phyloP scores from a whole-genome alignment of 2,888 invertebrate species.

The Parnassius glacialis region DNA sequence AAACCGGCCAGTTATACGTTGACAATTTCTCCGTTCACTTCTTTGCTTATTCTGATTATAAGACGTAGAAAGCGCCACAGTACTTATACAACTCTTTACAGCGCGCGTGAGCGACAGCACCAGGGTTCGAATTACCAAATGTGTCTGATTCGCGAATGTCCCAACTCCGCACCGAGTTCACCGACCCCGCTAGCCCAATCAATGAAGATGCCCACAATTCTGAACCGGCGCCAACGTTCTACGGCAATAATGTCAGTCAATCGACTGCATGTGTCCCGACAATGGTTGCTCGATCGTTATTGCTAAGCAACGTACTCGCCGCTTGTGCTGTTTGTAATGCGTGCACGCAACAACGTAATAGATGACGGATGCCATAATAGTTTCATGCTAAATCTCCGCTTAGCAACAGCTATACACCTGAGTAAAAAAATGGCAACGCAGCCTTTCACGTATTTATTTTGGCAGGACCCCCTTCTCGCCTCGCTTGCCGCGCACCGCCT shows the following conservation, averaged over 20 bases:
- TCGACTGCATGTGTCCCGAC: constrained; percentile 16
- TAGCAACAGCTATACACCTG: constrained; percentile 28
- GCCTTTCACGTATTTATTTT: constrained; percentile 80
- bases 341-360: constrained; percentile 12
- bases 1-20: constrained; percentile 56
- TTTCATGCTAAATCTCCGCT: constrained; percentile 23
- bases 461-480: constrained; percentile 74
- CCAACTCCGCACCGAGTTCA: constrained; percentile 54
- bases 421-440: constrained; percentile 56
- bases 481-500: constrained; percentile 53
- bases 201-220: constrained; percentile 46
- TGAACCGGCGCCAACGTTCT: constrained; percentile 43
- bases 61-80: constrained; percentile 68
- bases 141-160: constrained; percentile 53
- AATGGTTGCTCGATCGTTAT: constrained; percentile 14
- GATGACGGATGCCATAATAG: constrained; percentile 22
- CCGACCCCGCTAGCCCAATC: constrained; percentile 53
- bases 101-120: constrained; percentile 50
- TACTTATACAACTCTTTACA: constrained; percentile 68
- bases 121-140: constrained; percentile 51
- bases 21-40: constrained; percentile 74
- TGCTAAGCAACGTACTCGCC: constrained; percentile 7
- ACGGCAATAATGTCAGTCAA: constrained; percentile 34
- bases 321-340: constrained; percentile 1
- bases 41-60: constrained; percentile 66